Conservation (phyloP, 2,888 invertebrate species). For the Paralinhomoeus sp. region DNA sequence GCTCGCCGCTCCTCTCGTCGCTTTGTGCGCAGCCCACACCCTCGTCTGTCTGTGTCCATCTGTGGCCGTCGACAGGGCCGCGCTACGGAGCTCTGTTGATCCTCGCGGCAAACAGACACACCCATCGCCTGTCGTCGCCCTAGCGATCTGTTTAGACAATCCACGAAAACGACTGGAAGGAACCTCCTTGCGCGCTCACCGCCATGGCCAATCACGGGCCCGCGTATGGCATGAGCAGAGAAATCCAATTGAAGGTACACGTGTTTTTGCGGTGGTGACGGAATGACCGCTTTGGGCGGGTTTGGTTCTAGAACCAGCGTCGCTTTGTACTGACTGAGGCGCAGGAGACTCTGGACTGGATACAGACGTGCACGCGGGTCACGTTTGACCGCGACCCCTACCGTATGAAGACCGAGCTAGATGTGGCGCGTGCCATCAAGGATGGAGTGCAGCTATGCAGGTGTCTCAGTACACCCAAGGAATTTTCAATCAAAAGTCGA, state of each 20-base stretch:
- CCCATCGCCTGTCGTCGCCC: no score
- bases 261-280: no score
- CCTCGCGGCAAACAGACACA: no score
- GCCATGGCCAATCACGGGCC: constrained; percentile 28
- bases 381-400: constrained; percentile 13
- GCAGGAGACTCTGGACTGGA: constrained; percentile 30
- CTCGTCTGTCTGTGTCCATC: no score
- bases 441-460: constrained; percentile 32
- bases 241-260: constrained; percentile 23
- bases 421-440: constrained; percentile 30
- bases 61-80: no score
- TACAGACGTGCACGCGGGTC: constrained; percentile 22
- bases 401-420: constrained; percentile 20
- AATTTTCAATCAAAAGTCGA: no score
- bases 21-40: no score
- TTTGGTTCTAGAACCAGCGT: constrained; percentile 28
- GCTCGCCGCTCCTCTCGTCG: no score
- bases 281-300: background rate
- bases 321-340: constrained; percentile 32
- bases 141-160: no score
- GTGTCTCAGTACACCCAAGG: constrained; percentile 16
- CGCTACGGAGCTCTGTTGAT: no score
- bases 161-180: no score
- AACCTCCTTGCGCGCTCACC: no score
- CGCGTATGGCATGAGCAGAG: constrained; percentile 24